phyloP scores from a whole-genome alignment of 2,888 invertebrate genomes.

The Drosophila rellima region DNA sequence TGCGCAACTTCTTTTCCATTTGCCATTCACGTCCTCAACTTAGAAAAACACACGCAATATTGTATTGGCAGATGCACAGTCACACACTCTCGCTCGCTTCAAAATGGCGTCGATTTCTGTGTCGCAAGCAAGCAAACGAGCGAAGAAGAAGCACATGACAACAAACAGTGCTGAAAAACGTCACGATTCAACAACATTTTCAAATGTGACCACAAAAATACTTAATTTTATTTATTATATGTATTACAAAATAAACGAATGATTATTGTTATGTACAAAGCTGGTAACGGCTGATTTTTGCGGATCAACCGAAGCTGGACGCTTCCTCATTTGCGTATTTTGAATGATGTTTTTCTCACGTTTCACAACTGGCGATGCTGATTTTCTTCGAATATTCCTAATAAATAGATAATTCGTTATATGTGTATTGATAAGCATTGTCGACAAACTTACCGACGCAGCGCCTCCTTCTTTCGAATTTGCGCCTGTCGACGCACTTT shows the following conservation, averaged over 20 bases:
- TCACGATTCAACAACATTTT: conserved; percentile 1
- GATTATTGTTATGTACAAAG: conserved; percentile 42
- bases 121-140: conserved; percentile 1
- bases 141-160: conserved; percentile 44
- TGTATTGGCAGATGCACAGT: conserved; percentile 47
- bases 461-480: conserved; percentile 3
- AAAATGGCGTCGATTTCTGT: conserved; percentile 48
- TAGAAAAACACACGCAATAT: conserved; percentile 33
- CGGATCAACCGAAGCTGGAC: neutral
- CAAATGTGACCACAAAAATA: neutral
- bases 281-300: conserved; percentile 31
- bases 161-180: conserved; percentile 11
- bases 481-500: conserved; percentile 29
- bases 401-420: neutral
- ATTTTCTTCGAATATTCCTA: neutral
- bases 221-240: neutral
- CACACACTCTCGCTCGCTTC: conserved; percentile 43
- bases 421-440: neutral
- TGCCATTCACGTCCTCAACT: conserved; percentile 52
- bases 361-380: neutral
- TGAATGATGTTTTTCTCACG: no score
- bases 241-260: conserved; percentile 39
- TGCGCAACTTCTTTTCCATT: conserved; percentile 63
- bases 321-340: neutral
- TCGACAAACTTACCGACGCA: conserved; percentile 25